A percentile compares a stretch with the other conserved stretches of the same genome.
Evolutionary conservation across 2,113 vertebrate species (phyloP).

Genomic region (Bufo bufo): DNA sequence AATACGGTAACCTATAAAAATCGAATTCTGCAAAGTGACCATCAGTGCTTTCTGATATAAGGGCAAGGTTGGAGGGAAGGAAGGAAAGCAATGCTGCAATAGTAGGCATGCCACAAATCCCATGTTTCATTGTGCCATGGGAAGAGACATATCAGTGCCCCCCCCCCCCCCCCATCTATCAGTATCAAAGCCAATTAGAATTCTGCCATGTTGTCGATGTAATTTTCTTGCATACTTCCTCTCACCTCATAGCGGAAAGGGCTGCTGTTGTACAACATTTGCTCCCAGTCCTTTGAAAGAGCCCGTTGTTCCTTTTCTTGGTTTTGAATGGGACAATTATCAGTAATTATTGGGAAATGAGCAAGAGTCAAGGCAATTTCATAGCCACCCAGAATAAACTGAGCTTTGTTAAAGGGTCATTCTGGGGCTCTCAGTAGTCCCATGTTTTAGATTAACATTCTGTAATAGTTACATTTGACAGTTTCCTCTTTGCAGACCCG

Average conservation of each 20-base stretch:
- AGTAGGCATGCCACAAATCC: constrained; percentile 57
- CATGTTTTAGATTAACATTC: constrained; percentile 66
- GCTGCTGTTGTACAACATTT: constrained; percentile 72
- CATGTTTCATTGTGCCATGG: constrained; percentile 59
- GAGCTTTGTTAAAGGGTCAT: constrained; percentile 66
- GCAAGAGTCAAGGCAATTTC: constrained; percentile 72
- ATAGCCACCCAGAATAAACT: constrained; percentile 74
- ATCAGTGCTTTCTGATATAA: constrained; percentile 64
- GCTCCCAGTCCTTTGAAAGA: constrained; percentile 68
- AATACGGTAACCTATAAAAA: constrained; percentile 59
- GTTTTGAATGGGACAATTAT: constrained; percentile 73
- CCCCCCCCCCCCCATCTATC: constrained; percentile 58
- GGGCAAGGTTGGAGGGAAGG: too few species aligned
- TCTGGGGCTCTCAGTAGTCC: constrained; percentile 58
- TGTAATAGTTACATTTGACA: constrained; percentile 70
- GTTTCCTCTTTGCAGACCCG: constrained; percentile 63
- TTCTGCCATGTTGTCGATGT: constrained; percentile 64
- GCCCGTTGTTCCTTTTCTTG: constrained; percentile 70
- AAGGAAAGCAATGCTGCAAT: constrained; percentile 56
- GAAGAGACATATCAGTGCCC: constrained; percentile 56
- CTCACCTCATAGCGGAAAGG: constrained; percentile 72
- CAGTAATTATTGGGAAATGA: constrained; percentile 77
- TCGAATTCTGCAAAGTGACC: constrained; percentile 62
- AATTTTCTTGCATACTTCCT: constrained; percentile 70
- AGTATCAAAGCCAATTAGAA: constrained; percentile 69